These are phyloP conservation scores for Camponotus floridanus DNA, from an alignment of 1,140 invertebrate genomes.

Conservation along the genomic window DNA sequence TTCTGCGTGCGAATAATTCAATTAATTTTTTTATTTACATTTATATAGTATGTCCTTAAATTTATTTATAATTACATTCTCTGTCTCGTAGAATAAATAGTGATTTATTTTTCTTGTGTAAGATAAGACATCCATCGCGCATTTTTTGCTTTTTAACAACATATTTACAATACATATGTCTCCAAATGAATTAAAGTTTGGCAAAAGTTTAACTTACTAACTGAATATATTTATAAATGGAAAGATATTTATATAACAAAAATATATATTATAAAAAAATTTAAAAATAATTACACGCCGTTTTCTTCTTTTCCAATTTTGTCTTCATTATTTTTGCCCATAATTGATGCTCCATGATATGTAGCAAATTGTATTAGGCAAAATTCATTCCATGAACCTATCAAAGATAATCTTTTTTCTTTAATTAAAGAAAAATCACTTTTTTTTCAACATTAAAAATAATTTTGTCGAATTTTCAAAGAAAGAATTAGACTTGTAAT, in stretches of 20 bases:
- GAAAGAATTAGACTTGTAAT: background rate
- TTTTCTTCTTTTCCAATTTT: background rate
- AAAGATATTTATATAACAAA: background rate
- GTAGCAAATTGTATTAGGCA: background rate
- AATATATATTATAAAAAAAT: background rate
- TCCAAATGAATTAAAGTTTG: background rate
- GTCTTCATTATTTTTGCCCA: background rate
- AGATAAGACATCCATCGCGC: too few species aligned
- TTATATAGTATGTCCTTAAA: background rate
- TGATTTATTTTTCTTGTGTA: too few species aligned
- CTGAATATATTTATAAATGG: too few species aligned
- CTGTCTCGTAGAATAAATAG: background rate
- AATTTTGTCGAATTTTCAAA: background rate
- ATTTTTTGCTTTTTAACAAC: too few species aligned
- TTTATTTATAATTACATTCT: constrained; percentile 35
- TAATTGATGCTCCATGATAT: background rate
- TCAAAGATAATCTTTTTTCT: background rate
- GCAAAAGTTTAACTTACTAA: background rate
- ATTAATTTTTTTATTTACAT: background rate
- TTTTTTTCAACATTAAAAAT: too few species aligned
- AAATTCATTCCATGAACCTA: background rate
- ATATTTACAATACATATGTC: too few species aligned
- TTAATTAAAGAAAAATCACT: too few species aligned
- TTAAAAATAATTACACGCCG: background rate
- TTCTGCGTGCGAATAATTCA: background rate